Conservation (phyloP, 1,140 invertebrate species). For the silkworm (Bombyx mori) region DNA sequence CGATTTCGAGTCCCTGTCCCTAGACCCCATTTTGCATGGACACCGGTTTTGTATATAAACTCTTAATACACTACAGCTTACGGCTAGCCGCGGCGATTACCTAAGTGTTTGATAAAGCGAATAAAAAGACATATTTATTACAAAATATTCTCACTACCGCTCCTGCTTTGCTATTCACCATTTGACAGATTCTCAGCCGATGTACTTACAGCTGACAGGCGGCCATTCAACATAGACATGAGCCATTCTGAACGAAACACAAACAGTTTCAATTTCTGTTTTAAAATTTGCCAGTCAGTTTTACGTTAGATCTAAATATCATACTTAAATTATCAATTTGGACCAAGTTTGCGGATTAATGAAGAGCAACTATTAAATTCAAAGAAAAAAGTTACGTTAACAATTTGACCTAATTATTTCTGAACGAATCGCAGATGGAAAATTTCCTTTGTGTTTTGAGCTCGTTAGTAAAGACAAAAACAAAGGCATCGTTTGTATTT, state of each 20-base stretch:
- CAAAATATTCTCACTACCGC: slow-evolving; percentile 54
- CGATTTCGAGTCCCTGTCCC: slow-evolving; percentile 80
- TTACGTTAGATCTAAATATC: no score
- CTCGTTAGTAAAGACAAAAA: no score
- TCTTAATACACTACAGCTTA: slow-evolving; percentile 35
- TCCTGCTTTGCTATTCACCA: slow-evolving; percentile 55
- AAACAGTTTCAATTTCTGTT: no score
- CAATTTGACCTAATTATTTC: slow-evolving; percentile 11
- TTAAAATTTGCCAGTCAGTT: no score
- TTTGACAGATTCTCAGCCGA: slow-evolving; percentile 46
- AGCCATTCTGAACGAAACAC: slow-evolving; percentile 13
- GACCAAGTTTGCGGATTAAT: no score
- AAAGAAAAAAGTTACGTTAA: slow-evolving; percentile 3
- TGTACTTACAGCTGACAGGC: slow-evolving; percentile 37
- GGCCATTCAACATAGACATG: slow-evolving; percentile 19
- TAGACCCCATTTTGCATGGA: slow-evolving; percentile 73
- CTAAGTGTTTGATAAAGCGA: slow-evolving; percentile 53
- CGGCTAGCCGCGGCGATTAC: slow-evolving; percentile 43
- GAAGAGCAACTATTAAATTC: slow-evolving; percentile 1
- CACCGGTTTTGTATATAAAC: slow-evolving; percentile 18
- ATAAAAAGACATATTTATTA: slow-evolving; percentile 65
- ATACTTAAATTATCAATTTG: no score
- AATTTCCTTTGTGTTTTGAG: not conserved
- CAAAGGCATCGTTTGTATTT: no score
- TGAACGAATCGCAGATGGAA: slow-evolving; percentile 6